Percentiles rank a stretch among this genome's conserved stretches.
phyloP scores from a whole-genome alignment of 2,113 vertebrate species.

The Pristiophorus japonicus region DNA sequence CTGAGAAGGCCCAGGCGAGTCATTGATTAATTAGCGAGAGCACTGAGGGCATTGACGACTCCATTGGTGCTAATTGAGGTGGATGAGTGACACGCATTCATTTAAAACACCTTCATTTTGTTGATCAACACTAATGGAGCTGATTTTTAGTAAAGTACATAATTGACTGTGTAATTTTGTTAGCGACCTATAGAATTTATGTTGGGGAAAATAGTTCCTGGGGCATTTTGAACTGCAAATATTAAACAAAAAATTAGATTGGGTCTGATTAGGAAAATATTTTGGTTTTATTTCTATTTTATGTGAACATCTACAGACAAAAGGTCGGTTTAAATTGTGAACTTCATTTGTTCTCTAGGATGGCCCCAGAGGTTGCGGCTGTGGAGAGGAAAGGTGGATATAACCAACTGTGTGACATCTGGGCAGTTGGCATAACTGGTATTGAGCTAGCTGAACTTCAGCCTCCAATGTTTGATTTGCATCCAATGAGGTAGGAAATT shows the following conservation, averaged over 20 bases:
- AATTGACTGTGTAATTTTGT: not conserved
- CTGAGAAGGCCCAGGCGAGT: not conserved
- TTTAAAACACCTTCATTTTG: not conserved
- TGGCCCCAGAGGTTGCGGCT: conserved; percentile 96
- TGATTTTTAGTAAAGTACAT: not conserved
- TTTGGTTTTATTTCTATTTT: not conserved
- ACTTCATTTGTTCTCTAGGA: conserved; percentile 60
- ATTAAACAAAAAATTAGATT: not conserved
- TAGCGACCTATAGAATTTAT: not conserved
- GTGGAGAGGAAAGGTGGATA: conserved; percentile 98
- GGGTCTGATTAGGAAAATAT: not conserved
- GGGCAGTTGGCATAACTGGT: conserved; percentile 95
- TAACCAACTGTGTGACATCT: conserved; percentile 95
- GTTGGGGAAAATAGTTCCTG: not conserved
- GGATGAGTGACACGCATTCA: not conserved
- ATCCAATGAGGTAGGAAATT: conserved; percentile 83
- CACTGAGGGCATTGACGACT: not conserved
- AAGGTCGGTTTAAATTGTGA: not conserved
- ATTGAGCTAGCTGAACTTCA: conserved; percentile 96
- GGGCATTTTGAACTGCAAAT: not conserved
- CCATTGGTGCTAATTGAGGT: not conserved
- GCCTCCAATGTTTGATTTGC: conserved; percentile 95
- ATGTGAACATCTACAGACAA: not conserved
- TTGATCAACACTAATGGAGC: not conserved
- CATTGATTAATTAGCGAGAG: not conserved